phyloP scores from a whole-genome alignment of 2,113 vertebrate species.

The Centropristis striata region DNA sequence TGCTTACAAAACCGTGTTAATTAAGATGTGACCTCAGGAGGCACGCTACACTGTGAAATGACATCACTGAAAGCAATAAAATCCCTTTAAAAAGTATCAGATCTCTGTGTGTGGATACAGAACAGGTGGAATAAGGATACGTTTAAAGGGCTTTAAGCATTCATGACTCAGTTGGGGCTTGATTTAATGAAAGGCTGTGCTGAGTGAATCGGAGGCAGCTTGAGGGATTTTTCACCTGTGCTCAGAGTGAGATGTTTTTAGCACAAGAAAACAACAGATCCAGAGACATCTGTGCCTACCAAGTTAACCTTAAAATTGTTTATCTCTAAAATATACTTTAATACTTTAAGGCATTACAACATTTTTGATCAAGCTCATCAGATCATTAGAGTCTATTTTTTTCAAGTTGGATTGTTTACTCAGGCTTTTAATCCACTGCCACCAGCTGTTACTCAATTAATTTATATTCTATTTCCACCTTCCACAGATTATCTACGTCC shows the following conservation, averaged over 20 bases:
- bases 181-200: conserved; percentile 21
- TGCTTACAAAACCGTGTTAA: conserved; percentile 4
- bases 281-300: background rate
- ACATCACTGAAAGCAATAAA: background rate
- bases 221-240: conserved; percentile 21
- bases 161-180: conserved; percentile 23
- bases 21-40: background rate
- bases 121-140: conserved; percentile 7
- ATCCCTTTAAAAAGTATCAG: background rate
- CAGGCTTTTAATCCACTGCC: background rate
- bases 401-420: background rate
- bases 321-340: background rate
- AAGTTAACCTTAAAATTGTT: background rate
- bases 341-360: background rate
- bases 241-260: conserved; percentile 11
- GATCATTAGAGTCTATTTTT: background rate
- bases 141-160: conserved; percentile 21
- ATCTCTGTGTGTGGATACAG: conserved; percentile 1
- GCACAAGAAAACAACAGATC: conserved; percentile 12
- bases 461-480: background rate
- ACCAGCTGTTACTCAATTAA: background rate
- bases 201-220: conserved; percentile 9
- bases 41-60: background rate
- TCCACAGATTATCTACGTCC: background rate
- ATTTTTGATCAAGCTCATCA: no score